These are phyloP conservation scores for Lepidurus couesii DNA, from an alignment of 1,140 invertebrate species.

Conservation along the genomic window DNA sequence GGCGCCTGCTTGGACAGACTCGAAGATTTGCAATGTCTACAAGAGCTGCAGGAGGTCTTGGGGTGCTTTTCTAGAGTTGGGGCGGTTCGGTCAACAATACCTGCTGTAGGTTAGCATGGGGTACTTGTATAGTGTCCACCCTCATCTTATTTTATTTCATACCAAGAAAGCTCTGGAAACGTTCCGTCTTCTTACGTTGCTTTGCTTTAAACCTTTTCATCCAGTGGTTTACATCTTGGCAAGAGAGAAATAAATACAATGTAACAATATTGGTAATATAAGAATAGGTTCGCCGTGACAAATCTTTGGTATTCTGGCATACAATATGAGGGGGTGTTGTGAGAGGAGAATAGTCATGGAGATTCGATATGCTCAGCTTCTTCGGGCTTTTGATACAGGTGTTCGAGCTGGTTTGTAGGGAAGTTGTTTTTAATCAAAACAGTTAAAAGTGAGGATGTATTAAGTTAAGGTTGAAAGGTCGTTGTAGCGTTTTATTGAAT, in stretches of 20 bases:
- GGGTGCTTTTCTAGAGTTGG: background rate
- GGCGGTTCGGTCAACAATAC: conserved; percentile 13
- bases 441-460: background rate
- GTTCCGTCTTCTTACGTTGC: too few species aligned
- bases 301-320: background rate
- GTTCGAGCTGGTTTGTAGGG: background rate
- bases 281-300: background rate
- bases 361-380: conserved; percentile 3
- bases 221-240: background rate
- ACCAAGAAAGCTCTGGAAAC: background rate
- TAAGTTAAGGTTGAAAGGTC: background rate
- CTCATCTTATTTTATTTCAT: conserved; percentile 2
- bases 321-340: background rate
- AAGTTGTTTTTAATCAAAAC: background rate
- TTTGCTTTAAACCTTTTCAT: too few species aligned
- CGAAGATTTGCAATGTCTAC: conserved; percentile 22
- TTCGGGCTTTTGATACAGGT: background rate
- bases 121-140: background rate
- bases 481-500: background rate
- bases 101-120: conserved; percentile 17
- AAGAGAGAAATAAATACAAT: background rate
- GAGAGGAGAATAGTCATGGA: background rate
- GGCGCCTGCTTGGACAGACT: conserved; percentile 10
- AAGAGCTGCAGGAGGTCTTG: conserved; percentile 5
- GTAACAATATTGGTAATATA: background rate